phyloP scores from a whole-genome alignment of 2,888 invertebrate species.

The Tortricodes alternella region DNA sequence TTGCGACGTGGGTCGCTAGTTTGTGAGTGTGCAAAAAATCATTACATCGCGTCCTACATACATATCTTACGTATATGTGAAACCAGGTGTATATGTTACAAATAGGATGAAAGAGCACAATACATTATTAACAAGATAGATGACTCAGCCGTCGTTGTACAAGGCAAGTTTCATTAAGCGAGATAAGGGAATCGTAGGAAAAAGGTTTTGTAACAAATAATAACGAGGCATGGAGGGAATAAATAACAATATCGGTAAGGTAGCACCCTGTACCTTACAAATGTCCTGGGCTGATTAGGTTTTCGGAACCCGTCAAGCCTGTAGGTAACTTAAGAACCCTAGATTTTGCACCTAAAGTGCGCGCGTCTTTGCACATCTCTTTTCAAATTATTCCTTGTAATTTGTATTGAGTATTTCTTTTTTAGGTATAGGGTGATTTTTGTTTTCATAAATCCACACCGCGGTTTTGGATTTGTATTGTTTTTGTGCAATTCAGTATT shows the following conservation, averaged over 20 bases:
- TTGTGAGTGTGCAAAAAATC: too few relatives aligned
- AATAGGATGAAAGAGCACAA: slow-evolving; percentile 19
- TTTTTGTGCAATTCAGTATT: too few relatives aligned
- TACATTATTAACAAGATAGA: slow-evolving; percentile 29
- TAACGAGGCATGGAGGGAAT: slow-evolving; percentile 22
- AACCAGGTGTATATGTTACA: background rate
- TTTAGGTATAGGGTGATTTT: too few relatives aligned
- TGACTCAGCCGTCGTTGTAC: slow-evolving; percentile 14
- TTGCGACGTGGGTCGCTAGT: too few relatives aligned
- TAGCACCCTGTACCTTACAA: background rate
- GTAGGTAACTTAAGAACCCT: too few relatives aligned
- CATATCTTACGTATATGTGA: background rate
- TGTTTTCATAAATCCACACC: too few relatives aligned
- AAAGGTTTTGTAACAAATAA: slow-evolving; percentile 26
- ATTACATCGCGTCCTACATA: background rate
- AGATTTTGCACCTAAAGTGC: too few relatives aligned
- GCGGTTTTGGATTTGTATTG: too few relatives aligned
- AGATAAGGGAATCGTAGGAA: slow-evolving; percentile 17
- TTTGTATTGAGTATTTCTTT: too few relatives aligned
- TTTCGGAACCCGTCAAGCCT: too few relatives aligned
- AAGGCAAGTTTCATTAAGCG: slow-evolving; percentile 23
- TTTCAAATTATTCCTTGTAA: too few relatives aligned
- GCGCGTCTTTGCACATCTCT: too few relatives aligned
- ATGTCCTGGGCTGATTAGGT: slow-evolving; percentile 1
- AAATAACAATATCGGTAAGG: slow-evolving; percentile 12